A percentile compares a stretch with the other conserved stretches of the same genome.
These are phyloP conservation scores for Phylloscopus whistleri DNA, from an alignment of 2,113 vertebrate genomes.

Conservation along the genomic window DNA sequence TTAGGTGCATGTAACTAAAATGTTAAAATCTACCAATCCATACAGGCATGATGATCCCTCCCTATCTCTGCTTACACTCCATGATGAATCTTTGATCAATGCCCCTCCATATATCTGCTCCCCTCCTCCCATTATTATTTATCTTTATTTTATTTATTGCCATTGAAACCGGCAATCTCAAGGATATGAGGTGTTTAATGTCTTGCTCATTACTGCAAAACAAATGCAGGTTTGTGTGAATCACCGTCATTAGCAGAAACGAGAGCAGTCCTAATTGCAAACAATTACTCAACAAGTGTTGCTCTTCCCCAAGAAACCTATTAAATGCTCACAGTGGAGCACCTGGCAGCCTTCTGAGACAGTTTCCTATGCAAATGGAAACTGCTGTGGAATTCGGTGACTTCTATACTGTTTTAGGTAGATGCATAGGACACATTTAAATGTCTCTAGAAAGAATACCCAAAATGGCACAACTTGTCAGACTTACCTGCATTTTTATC, in stretches of 20 bases:
- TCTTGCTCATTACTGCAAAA: slow-evolving; percentile 19
- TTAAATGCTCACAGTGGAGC: background rate
- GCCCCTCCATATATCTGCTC: background rate
- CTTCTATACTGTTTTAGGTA: background rate
- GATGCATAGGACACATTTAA: background rate
- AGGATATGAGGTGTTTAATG: slow-evolving; percentile 2
- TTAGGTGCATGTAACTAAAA: background rate
- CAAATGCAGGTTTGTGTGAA: background rate
- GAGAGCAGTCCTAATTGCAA: background rate
- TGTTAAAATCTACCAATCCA: background rate
- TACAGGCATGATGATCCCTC: background rate
- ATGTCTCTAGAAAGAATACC: background rate
- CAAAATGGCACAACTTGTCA: background rate
- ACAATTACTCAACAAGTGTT: slow-evolving; percentile 1
- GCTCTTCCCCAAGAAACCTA: background rate
- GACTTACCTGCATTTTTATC: background rate
- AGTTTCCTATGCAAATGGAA: background rate
- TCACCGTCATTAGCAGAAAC: background rate
- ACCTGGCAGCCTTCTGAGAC: background rate
- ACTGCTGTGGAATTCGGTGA: background rate
- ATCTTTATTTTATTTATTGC: slow-evolving; percentile 1
- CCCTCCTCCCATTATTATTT: background rate
- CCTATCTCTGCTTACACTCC: background rate
- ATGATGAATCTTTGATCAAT: background rate
- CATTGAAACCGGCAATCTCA: background rate